These are phyloP conservation scores for Chaenocephalus aceratus DNA, from an alignment of 2,113 vertebrate genomes.

Conservation along the genomic window DNA sequence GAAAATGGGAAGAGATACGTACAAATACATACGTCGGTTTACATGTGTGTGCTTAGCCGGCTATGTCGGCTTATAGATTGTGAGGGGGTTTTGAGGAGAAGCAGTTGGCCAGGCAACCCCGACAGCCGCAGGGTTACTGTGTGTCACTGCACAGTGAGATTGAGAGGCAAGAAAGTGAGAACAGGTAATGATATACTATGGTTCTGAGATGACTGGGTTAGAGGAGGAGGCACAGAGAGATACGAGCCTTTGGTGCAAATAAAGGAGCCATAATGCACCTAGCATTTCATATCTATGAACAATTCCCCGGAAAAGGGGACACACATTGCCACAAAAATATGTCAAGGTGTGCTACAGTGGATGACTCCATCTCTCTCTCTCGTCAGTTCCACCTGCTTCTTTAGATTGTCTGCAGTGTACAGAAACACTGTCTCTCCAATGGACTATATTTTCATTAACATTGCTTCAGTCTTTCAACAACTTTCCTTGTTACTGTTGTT, in stretches of 20 bases:
- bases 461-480: neutral
- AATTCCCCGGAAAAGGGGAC: neutral
- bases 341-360: conserved; percentile 10
- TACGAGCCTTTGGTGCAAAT: conserved; percentile 37
- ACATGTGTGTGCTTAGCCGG: conserved; percentile 2
- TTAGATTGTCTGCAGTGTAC: conserved; percentile 7
- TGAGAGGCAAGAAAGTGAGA: conserved; percentile 26
- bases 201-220: conserved; percentile 47
- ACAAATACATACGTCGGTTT: neutral
- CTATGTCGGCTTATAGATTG: conserved; percentile 29
- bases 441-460: neutral
- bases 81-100: conserved; percentile 45
- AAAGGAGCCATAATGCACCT: conserved; percentile 47
- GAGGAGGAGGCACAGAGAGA: conserved; percentile 26
- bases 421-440: neutral
- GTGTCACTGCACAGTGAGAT: conserved; percentile 55
- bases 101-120: conserved; percentile 22
- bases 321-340: conserved; percentile 12
- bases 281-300: conserved; percentile 35
- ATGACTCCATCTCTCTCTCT: neutral
- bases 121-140: conserved; percentile 44
- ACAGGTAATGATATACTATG: conserved; percentile 53
- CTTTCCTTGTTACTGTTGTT: neutral
- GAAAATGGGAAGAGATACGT: neutral
- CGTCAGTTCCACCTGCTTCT: conserved; percentile 8